Evolutionary conservation across 2,113 vertebrate species (phyloP), one percentile per base, ranked within the genome.

Genomic region (Plecturocebus donacophilus): DNA sequence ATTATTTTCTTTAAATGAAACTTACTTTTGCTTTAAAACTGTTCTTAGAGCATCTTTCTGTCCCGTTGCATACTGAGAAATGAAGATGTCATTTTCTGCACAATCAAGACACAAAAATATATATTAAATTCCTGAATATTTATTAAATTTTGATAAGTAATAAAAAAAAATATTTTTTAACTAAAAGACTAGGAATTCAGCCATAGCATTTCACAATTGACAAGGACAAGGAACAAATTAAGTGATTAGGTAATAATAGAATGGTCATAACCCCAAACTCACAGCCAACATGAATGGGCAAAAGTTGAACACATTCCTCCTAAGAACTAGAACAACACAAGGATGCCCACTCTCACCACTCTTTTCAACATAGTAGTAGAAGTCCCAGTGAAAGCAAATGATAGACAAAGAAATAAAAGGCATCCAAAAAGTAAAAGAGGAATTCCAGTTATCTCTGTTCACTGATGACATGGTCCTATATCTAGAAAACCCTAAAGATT

Each of bases 11-110:
- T 0, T n/a, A 97, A 45, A 54, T 80, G 20, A 77, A 40, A 98
- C 98, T 98, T 98, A 99, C 99, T 99, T 99, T 91, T 99, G 99
- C 87, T 99, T 99, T 98, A 99, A 98, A 38, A 98, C 98, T 4
- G 98, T 98, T 95, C 99, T 98, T 27, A 99, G 82, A 77, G 98
- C 98, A 83, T 99, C 99, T 58, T 99, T 99, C 93, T 99, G 98
- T 38, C 99, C 99, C 61, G 97, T 8, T 0, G 98, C 73, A 68
- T 99, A 99, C 3, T 98, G 99, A 42, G 99, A 99, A 95, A 99
- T 99, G 88, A 99, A 96, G 56, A 99, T 97, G 75, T 99, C 99
- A 77, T 97, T 97, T 98, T 96, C 98, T 99, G 86, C 8, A 91
- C 95, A 98, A 83, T 58, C 82, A 96, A 96, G 38, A 96, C n/a